phyloP scores from a whole-genome alignment of 2,888 invertebrate genomes.

The Hermodice carunculata region DNA sequence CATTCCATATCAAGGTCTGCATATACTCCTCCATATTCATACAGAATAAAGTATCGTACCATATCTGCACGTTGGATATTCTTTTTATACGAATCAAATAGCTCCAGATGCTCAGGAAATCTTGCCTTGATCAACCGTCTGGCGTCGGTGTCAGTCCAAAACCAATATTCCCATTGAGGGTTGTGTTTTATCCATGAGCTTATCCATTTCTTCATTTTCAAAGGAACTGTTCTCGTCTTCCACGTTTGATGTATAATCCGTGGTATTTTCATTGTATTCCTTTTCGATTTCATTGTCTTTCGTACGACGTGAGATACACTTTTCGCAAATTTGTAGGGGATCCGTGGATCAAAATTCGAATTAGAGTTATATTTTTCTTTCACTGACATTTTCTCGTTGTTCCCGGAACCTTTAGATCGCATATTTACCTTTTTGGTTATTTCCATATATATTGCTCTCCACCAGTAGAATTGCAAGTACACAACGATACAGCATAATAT shows the following conservation, averaged over 20 bases:
- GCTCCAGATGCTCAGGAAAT: slow-evolving; percentile 50
- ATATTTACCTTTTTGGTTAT: no score
- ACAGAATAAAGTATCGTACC: slow-evolving; percentile 61
- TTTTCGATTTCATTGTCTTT: no score
- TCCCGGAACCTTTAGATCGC: no score
- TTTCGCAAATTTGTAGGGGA: no score
- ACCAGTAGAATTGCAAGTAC: no score
- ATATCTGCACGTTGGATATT: slow-evolving; percentile 62
- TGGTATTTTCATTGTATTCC: no score
- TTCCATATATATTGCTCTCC: no score
- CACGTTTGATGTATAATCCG: slow-evolving; percentile 43
- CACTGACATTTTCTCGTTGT: no score
- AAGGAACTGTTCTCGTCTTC: slow-evolving; percentile 34
- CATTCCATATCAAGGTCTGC: slow-evolving; percentile 65
- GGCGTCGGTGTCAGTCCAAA: slow-evolving; percentile 66
- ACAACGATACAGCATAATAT: no score
- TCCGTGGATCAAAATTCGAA: no score
- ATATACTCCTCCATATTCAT: slow-evolving; percentile 65
- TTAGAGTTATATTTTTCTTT: no score
- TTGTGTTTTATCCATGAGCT: slow-evolving; percentile 57
- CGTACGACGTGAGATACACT: no score
- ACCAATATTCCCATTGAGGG: slow-evolving; percentile 64
- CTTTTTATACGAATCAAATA: slow-evolving; percentile 55
- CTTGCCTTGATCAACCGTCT: slow-evolving; percentile 51
- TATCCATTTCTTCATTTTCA: slow-evolving; percentile 47